Evolutionary conservation across 2,113 vertebrate genomes (phyloP), one percentile per base, ranked within the genome.

Genomic region (Microcebus lehilahytsara): DNA sequence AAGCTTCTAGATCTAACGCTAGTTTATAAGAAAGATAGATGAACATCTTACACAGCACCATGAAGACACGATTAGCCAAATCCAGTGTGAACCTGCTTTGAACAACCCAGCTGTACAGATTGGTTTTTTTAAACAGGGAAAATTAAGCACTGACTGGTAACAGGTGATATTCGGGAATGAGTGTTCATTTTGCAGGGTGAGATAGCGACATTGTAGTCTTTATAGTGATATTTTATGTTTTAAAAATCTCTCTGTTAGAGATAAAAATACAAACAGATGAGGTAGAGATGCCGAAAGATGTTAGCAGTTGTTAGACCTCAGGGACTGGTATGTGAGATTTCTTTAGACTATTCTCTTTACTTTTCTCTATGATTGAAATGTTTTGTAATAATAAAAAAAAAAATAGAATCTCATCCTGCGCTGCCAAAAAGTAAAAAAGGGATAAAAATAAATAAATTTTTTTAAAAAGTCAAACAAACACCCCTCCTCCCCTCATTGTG

Each of bases 231-330:
- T 9, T 77, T 32, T 75, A 51, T 49, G 23, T 85, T 62, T 91
- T 66, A 37, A 53, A 95, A 85, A 32, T 79, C 60, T 83, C 22
- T 40, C 51, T 40, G 17, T 72, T 69, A 77, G 23, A 69, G 27
- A 49, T 66, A 56, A 93, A 97, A 95, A 75, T 87, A 67, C 89
- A 87, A 95, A 37, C 34, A 96, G 25, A 40, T 67, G 53, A 93
- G 40, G 9, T 53, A 87, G 78, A 66, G 53, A 81, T 12, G 42
- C 22, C 42, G 16, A 19, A 69, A 93, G 79, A n/a, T 85, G 13
- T 79, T 85, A 93, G 14, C 11, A 60, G 80, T 84, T 62, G 9
- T 87, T 87, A 77, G 58, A 64, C 11, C 71, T 77, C 71, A 95
- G 20, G 40, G 14, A 37, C 74, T 58, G 34, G 16, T 84, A 27